Base-by-base conservation (phyloP, 2,888 invertebrate genomes). In the Cyaniris semiargus region DNA sequence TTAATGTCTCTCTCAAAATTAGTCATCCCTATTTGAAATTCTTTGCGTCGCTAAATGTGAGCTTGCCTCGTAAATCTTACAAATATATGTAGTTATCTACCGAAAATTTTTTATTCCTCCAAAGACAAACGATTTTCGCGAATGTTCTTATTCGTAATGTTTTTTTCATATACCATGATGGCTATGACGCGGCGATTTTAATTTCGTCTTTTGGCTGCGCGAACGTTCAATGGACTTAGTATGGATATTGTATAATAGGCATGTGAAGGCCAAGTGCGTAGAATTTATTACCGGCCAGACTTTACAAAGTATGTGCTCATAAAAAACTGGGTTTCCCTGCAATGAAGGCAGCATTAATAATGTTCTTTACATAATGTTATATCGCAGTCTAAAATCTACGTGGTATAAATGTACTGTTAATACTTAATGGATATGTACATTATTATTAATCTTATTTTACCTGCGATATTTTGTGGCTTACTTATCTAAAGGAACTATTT, bases 211-310 rank as follows among this genome's bases (percentile, higher is more conserved):
- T 66, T 27, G 66, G 27, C 66, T 66, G 27, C 27, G 23, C 23
- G 66, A 27, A 66, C 66, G 66, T 66, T 66, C 15, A 66, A 66
- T 15, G 66, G 66, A 66, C 66, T 66, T 66, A 31, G 27, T 66
- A 66, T 66, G 66, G 66, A 66, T 66, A 66, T 66, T 15, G 27
- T 66, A 15, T 74, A 74, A 74, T 74, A 74, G 23, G 53, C 66
- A 60, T 23, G 66, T 31, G 66, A 31, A 66, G 66, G 66, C 66
- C 66, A 66, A 66, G 27, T 27, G 27, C 66, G 66, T 27, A 66
- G 66, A 27, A 15, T 15, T 8, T 13, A 27, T 66, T 15, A 31
- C 27, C 15, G 31, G 27, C 15, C 15, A 15, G 15, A 66, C n/a
- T n/a, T n/a, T n/a, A n/a, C 18, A 31, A 31, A 23, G 15, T 66